phyloP scores from a whole-genome alignment of 2,797 vertebrate genomes.

The Chloroceryle inda region DNA sequence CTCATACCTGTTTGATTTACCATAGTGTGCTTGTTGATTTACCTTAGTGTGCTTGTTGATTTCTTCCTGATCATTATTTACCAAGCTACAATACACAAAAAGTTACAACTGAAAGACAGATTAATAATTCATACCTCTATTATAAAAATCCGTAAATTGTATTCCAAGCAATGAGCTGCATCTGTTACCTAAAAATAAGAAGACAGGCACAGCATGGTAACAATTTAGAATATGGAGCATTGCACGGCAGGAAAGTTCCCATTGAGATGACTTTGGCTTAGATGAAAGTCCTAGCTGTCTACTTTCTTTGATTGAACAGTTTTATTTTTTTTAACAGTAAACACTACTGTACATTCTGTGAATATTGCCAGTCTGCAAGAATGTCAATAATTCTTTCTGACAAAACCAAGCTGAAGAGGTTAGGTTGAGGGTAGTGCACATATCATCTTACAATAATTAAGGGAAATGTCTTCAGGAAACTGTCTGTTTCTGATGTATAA shows the following conservation, averaged over 20 bases:
- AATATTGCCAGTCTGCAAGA: slow-evolving; percentile 50
- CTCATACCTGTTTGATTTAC: slow-evolving; percentile 14
- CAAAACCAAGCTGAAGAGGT: slow-evolving; percentile 20
- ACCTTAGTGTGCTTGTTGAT: slow-evolving; percentile 21
- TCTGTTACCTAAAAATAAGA: slow-evolving; percentile 70
- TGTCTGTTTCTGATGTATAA: not conserved
- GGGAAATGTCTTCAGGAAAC: slow-evolving; percentile 9
- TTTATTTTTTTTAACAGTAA: slow-evolving; percentile 76
- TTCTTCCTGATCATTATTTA: slow-evolving; percentile 62
- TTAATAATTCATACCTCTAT: slow-evolving; percentile 70
- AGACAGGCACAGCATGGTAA: slow-evolving; percentile 49
- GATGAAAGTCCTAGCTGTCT: slow-evolving; percentile 54
- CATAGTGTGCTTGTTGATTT: slow-evolving; percentile 7
- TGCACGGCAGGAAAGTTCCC: slow-evolving; percentile 58
- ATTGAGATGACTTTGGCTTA: slow-evolving; percentile 69
- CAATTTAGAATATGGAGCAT: slow-evolving; percentile 58
- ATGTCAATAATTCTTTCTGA: slow-evolving; percentile 43
- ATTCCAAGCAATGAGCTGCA: slow-evolving; percentile 59
- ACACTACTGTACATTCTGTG: slow-evolving; percentile 59
- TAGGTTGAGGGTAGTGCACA: not conserved
- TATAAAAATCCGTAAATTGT: slow-evolving; percentile 65
- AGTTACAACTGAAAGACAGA: slow-evolving; percentile 53
- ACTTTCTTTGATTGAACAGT: slow-evolving; percentile 47
- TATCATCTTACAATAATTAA: not conserved
- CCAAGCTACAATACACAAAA: slow-evolving; percentile 49